phyloP scores from a whole-genome alignment of 2,797 vertebrate species.

The Pseudomugil gertrudae region DNA sequence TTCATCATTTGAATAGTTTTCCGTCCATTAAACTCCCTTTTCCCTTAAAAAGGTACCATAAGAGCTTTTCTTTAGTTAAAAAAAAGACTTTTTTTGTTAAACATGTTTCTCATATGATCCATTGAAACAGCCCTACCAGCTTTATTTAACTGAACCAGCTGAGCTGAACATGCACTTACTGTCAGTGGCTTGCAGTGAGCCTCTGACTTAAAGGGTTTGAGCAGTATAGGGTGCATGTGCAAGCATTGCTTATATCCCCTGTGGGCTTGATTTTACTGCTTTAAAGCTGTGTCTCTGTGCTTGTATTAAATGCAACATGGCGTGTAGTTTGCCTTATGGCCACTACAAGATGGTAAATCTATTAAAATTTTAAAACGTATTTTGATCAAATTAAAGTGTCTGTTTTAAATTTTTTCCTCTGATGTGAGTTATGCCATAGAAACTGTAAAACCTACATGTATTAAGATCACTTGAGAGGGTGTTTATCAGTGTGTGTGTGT shows the following conservation, averaged over 20 bases:
- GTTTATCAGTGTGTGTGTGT: conserved; percentile 18
- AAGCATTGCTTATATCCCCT: conserved; percentile 60
- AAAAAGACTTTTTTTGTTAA: conserved; percentile 30
- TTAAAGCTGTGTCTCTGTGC: conserved; percentile 56
- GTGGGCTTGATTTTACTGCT: conserved; percentile 67
- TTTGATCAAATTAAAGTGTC: conserved; percentile 10
- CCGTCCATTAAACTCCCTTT: conserved; percentile 48
- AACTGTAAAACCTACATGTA: conserved; percentile 40
- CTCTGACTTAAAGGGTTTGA: conserved; percentile 55
- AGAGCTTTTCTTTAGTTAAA: conserved; percentile 40
- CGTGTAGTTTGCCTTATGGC: conserved; percentile 41
- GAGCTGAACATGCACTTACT: conserved; percentile 70
- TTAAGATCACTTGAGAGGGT: conserved; percentile 24
- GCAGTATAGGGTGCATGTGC: conserved; percentile 58
- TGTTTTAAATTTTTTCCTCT: conserved; percentile 45
- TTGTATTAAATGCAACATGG: conserved; percentile 59
- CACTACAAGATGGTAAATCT: conserved; percentile 25
- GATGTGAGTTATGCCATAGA: conserved; percentile 43
- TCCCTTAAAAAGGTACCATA: conserved; percentile 27
- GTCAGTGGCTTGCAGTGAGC: conserved; percentile 67
- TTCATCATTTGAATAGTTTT: conserved; percentile 41
- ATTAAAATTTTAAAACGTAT: conserved; percentile 42
- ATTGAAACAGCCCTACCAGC: conserved; percentile 46
- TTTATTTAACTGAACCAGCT: conserved; percentile 40
- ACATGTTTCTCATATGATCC: conserved; percentile 22